A percentile compares a stretch with the other conserved stretches of the same genome.
Conservation (phyloP, 2,113 vertebrate species). For the Uropsilus gracilis region DNA sequence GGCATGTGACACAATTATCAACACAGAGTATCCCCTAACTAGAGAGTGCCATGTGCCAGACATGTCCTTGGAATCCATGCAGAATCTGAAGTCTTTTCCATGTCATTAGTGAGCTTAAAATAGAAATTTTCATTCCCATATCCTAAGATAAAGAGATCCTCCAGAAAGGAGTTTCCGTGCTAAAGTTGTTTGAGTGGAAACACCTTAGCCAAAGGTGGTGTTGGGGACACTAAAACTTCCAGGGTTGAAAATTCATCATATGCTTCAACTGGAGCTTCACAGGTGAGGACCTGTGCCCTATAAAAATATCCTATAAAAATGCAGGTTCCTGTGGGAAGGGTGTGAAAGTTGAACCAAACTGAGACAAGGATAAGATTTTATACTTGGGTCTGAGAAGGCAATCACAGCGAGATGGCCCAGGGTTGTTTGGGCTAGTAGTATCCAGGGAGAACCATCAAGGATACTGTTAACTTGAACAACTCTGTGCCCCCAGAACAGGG, state of each 20-base stretch:
- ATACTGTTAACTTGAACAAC: not conserved
- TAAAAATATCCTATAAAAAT: not conserved
- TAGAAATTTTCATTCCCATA: not conserved
- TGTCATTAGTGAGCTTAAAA: not conserved
- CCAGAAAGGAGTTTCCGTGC: not conserved
- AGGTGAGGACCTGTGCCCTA: no score
- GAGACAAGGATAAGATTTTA: not conserved
- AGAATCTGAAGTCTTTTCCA: not conserved
- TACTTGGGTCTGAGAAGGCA: not conserved
- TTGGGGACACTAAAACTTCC: not conserved
- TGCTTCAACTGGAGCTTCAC: not conserved
- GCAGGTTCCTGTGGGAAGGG: not conserved
- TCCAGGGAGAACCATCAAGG: not conserved
- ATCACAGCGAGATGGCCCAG: not conserved
- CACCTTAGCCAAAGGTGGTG: rapidly evolving
- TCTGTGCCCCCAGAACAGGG: not conserved
- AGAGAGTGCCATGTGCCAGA: not conserved
- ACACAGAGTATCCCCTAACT: not conserved
- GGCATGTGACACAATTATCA: not conserved
- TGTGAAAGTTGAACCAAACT: not conserved
- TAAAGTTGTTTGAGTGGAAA: not conserved
- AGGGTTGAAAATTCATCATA: not conserved
- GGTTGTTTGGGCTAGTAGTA: not conserved
- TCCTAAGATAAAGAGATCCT: not conserved
- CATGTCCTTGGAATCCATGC: no score